These are phyloP conservation scores for Drosophila seclusa DNA, from an alignment of 2,888 invertebrate genomes.

Conservation along the genomic window DNA sequence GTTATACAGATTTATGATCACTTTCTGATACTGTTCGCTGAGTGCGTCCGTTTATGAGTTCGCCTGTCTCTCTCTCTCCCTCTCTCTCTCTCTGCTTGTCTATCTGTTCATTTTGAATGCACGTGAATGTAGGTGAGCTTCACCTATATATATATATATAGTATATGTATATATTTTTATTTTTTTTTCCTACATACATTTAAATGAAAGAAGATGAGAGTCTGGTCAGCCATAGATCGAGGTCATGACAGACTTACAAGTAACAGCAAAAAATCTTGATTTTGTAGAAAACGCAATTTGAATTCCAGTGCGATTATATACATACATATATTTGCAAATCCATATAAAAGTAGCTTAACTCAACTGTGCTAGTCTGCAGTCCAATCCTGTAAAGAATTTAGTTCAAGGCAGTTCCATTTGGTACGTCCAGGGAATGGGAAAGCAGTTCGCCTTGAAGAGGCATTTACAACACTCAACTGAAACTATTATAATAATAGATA, in stretches of 20 bases:
- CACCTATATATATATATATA: constrained; percentile 3
- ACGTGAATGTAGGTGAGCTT: constrained; percentile 55
- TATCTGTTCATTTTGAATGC: constrained; percentile 17
- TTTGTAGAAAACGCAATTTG: constrained; percentile 14
- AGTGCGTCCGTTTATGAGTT: constrained; percentile 27
- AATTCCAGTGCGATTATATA: constrained; percentile 29
- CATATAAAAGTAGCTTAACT: neutral
- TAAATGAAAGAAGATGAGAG: constrained; percentile 37
- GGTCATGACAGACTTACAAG: constrained; percentile 21
- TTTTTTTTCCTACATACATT: constrained; percentile 18
- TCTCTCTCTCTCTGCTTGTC: neutral
- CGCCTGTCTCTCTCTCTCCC: neutral
- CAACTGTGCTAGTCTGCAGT: neutral
- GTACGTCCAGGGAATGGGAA: neutral
- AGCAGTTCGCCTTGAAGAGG: neutral
- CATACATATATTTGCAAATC: neutral
- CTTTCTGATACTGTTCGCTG: constrained; percentile 66
- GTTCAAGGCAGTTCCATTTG: neutral
- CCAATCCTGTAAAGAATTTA: neutral
- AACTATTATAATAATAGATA: neutral
- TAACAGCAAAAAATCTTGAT: constrained; percentile 14
- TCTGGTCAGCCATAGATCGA: constrained; percentile 21
- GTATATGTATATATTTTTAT: neutral
- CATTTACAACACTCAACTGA: neutral
- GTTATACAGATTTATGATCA: constrained; percentile 76